Evolutionary conservation across 2,888 invertebrate species (phyloP), one percentile per base, ranked within the genome.

Genomic region (Drosophila subsilvestris): DNA sequence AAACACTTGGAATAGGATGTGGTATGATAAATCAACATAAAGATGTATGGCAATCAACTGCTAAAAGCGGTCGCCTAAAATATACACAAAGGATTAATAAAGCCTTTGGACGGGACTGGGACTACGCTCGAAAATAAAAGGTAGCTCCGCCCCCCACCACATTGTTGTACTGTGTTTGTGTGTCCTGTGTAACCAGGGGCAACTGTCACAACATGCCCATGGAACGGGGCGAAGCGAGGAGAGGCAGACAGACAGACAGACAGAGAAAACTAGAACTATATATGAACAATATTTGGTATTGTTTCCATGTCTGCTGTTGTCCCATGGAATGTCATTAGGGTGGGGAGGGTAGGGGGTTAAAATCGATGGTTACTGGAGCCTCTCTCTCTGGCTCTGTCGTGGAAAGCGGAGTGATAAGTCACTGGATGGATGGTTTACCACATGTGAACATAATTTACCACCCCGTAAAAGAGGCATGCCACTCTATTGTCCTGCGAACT

Each of bases 31-130:
- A 76, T 76, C 81, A 78, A 76, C 69, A 60, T 56, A 44, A 69
- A 58, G 68, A 63, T 71, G 67, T 71, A 63, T 73, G 76, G 22
- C 54, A 59, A 60, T 50, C 68, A 51, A 67, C 63, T 74, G 76
- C 55, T 76, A 84, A 75, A 86, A 76, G 68, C 84, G 67, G 67
- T 60, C 53, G 68, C 84, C 76, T 3, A 22, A 67, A 84, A 76
- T 72, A 74, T 76, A 85, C 82, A 79, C 88, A 85, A 81, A 78
- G 88, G 87, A 83, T 87, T 85, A 81, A 86, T 78, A 78, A 78
- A 78, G 56, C 27, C 61, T 45, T 63, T 32, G 48, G 54, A 47
- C 48, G 48, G 60, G 63, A 66, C 62, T 48, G 48, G 60, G 63
- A 66, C 62, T 48, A 20, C 37, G 6, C 14, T 14, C 37, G 37